Base-by-base conservation (phyloP, 92 coral and sea anemone genomes). In the Epizoanthus fatuus region DNA sequence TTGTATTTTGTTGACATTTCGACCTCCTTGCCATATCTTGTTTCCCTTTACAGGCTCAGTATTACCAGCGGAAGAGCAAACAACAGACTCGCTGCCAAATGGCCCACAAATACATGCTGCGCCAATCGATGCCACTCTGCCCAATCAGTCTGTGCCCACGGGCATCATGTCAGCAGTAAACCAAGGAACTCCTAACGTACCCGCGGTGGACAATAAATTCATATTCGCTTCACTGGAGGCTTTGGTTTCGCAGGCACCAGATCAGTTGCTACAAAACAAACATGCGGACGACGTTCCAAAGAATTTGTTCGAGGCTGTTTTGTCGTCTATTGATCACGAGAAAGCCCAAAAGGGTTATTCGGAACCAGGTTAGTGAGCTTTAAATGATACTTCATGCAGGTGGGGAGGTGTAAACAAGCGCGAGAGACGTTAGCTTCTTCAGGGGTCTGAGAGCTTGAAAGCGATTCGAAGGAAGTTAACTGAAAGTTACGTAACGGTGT, bases 231-330 rank as follows among this genome's bases (percentile, higher is more conserved):
- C 82, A 10, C 70, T 77, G 35, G 70, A 77, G 15, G 82, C 58
- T 7, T 17, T 77, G 4, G 82, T 77, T 1, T 68, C 82, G 1
- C 82, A 77, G 40, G 42, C 56, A 1, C 44, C 82, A 0, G 42
- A 77, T 22, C 69, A 47, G 25, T 5, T 60, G 32, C 82, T 37
- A 13, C 56, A 59, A 38, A 20, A 60, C 57, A 60, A 38, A n/a
- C 38, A 20, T 38, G 70, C 14, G 11, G 6, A 20, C 45, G 82
- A 77, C 7, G 68, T 77, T 40, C 82, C 82, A 7, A 77, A 77
- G 42, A 77, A 77, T 40, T 39, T 77, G 25, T 60, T 77, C 47
- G 82, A 77, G 69, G 70, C 82, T 19, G 82, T 77, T 42, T 77
- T 77, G 70, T 77, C 82, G 22, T 56, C 82, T 16, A 59, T 77